These are phyloP conservation scores for Maniola jurtina DNA, from an alignment of 1,140 invertebrate genomes.

Conservation along the genomic window DNA sequence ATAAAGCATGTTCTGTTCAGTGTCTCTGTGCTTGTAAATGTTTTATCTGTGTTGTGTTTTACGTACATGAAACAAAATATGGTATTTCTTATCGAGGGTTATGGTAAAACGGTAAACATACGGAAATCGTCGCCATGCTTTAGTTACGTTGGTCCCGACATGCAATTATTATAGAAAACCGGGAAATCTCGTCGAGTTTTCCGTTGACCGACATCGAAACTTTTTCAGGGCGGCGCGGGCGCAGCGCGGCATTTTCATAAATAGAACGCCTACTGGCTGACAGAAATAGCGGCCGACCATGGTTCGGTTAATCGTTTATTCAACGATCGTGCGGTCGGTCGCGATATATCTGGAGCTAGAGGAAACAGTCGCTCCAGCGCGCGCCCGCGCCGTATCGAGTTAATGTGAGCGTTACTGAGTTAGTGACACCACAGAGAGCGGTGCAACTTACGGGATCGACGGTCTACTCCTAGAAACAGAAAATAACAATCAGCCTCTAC, in stretches of 20 bases:
- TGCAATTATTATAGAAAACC: constrained; percentile 55
- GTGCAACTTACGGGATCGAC: constrained; percentile 79
- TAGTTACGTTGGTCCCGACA: constrained; percentile 49
- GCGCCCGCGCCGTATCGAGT: constrained; percentile 60
- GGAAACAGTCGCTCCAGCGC: constrained; percentile 27
- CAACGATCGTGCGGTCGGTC: constrained; percentile 48
- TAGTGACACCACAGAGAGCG: constrained; percentile 77
- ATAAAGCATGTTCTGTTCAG: constrained; percentile 39
- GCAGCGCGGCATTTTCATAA: constrained; percentile 53
- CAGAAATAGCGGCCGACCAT: constrained; percentile 58
- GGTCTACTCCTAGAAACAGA: constrained; percentile 81
- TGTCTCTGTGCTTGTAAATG: constrained; percentile 41
- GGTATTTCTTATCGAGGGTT: constrained; percentile 48
- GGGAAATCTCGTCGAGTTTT: constrained; percentile 43
- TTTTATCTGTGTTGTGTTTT: constrained; percentile 38
- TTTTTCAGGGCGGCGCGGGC: constrained; percentile 59
- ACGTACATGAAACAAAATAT: constrained; percentile 38
- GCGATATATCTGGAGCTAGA: constrained; percentile 44
- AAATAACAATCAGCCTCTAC: constrained; percentile 76
- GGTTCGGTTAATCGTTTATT: constrained; percentile 40
- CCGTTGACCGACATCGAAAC: constrained; percentile 62
- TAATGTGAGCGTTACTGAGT: constrained; percentile 67
- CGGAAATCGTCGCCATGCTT: constrained; percentile 56
- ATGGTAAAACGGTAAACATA: constrained; percentile 45
- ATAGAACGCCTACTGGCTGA: constrained; percentile 60